Percentiles rank a stretch among this genome's conserved stretches.
These are phyloP conservation scores for Hippocampus mohnikei DNA, from an alignment of 2,113 vertebrate genomes.

Conservation along the genomic window DNA sequence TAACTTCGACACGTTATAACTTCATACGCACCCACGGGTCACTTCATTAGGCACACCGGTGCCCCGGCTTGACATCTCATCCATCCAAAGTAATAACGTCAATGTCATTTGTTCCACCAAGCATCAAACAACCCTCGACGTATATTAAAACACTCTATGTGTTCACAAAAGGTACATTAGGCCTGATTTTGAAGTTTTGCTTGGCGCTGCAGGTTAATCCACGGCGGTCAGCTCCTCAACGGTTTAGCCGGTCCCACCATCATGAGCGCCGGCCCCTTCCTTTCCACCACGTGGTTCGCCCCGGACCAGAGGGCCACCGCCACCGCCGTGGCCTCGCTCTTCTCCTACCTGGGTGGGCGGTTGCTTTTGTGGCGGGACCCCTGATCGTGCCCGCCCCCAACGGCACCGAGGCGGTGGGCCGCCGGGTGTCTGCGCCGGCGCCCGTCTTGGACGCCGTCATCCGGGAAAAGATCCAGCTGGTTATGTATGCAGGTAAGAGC, in stretches of 20 bases:
- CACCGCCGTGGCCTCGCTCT: slow-evolving; percentile 87
- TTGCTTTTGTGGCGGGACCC: slow-evolving; percentile 86
- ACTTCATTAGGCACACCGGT: neutral
- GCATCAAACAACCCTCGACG: neutral
- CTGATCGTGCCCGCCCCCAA: slow-evolving; percentile 90
- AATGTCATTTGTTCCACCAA: neutral
- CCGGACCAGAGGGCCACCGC: slow-evolving; percentile 93
- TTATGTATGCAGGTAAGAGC: slow-evolving; percentile 87
- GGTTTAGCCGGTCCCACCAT: slow-evolving; percentile 91
- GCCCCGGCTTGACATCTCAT: neutral
- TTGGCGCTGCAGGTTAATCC: slow-evolving; percentile 79
- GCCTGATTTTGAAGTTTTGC: neutral
- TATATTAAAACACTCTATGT: neutral
- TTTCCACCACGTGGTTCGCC: slow-evolving; percentile 95
- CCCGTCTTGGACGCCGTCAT: slow-evolving; percentile 68
- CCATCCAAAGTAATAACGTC: neutral
- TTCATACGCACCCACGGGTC: neutral
- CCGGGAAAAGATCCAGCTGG: slow-evolving; percentile 83
- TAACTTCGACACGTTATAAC: neutral
- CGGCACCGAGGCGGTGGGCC: slow-evolving; percentile 58
- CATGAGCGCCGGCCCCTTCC: slow-evolving; percentile 88
- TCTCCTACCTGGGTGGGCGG: slow-evolving; percentile 84
- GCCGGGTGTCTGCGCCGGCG: rapidly evolving
- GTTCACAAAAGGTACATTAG: neutral
- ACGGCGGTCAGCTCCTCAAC: slow-evolving; percentile 89